Evolutionary conservation across 2,888 invertebrate genomes (phyloP).

Genomic region (Scrobipalpa atriplicella): DNA sequence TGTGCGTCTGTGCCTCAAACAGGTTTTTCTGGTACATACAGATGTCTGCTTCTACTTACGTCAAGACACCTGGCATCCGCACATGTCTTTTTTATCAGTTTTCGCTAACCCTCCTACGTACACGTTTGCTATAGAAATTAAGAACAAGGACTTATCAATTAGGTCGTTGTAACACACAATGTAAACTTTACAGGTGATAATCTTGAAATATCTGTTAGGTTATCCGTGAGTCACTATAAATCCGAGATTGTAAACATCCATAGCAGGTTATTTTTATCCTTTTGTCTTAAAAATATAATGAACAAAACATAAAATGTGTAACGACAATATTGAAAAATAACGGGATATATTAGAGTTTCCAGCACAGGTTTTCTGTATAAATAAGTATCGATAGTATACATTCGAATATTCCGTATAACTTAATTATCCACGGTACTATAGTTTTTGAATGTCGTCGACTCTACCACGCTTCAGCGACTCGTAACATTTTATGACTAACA

Average conservation of each 20-base stretch:
- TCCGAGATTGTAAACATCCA: not conserved
- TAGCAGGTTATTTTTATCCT: not conserved
- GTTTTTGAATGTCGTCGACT: slow-evolving; percentile 6
- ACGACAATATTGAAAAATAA: not conserved
- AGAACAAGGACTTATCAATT: slow-evolving; percentile 60
- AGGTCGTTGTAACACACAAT: slow-evolving; percentile 48
- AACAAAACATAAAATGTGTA: too few relatives aligned
- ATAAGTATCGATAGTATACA: not conserved
- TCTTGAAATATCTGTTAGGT: slow-evolving; percentile 36
- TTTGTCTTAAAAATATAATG: not conserved
- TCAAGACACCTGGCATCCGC: slow-evolving; percentile 45
- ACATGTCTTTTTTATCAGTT: slow-evolving; percentile 33
- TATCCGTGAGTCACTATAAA: slow-evolving; percentile 28
- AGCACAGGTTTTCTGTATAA: not conserved
- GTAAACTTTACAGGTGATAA: slow-evolving; percentile 44
- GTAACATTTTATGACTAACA: slow-evolving; percentile 9
- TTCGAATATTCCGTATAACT: not conserved
- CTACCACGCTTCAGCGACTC: not conserved
- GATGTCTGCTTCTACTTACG: slow-evolving; percentile 45
- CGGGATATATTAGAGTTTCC: not conserved
- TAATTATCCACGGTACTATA: not conserved
- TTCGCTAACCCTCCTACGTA: slow-evolving; percentile 43
- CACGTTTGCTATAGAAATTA: slow-evolving; percentile 48
- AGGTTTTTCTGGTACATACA: slow-evolving; percentile 53
- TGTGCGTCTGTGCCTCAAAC: slow-evolving; percentile 37